Evolutionary conservation across 2,888 invertebrate genomes (phyloP).

Genomic region (Mimas tiliae): DNA sequence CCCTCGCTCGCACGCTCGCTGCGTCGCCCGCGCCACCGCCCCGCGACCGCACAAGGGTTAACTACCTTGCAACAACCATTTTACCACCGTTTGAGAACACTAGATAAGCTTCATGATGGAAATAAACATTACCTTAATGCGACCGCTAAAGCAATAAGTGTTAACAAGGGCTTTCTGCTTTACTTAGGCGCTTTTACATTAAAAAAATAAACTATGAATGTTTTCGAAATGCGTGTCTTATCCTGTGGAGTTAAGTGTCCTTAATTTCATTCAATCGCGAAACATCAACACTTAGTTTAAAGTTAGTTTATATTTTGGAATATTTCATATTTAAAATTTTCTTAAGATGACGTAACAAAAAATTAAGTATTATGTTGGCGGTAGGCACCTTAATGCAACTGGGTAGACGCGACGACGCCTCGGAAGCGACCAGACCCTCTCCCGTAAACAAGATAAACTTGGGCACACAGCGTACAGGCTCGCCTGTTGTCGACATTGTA

Average conservation of each 20-base stretch:
- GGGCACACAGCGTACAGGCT: constrained; percentile 36
- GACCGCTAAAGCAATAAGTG: constrained; percentile 68
- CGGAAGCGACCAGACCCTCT: constrained; percentile 40
- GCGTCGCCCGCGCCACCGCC: constrained; percentile 46
- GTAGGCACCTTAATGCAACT: constrained; percentile 22
- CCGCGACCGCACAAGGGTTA: constrained; percentile 73
- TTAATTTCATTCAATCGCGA: background rate
- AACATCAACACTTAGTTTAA: background rate
- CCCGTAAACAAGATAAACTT: constrained; percentile 72
- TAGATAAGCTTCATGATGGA: constrained; percentile 76
- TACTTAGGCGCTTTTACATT: constrained; percentile 37
- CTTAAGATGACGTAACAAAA: background rate
- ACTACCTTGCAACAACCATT: constrained; percentile 80
- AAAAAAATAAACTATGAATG: constrained; percentile 4
- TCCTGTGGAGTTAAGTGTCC: background rate
- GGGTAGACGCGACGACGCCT: constrained; percentile 49
- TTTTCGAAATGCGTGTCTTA: constrained; percentile 16
- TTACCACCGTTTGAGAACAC: constrained; percentile 78
- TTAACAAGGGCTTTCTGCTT: constrained; percentile 52
- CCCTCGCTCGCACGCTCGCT: constrained; percentile 46
- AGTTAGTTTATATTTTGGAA: background rate
- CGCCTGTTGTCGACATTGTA: constrained; percentile 25
- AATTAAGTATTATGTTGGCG: constrained; percentile 1
- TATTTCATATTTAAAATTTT: background rate
- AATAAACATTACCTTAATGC: constrained; percentile 79